Percentiles rank a stretch among this genome's conserved stretches.
Evolutionary conservation across 2,888 invertebrate genomes (phyloP).

Genomic region (Drosophila mimica): DNA sequence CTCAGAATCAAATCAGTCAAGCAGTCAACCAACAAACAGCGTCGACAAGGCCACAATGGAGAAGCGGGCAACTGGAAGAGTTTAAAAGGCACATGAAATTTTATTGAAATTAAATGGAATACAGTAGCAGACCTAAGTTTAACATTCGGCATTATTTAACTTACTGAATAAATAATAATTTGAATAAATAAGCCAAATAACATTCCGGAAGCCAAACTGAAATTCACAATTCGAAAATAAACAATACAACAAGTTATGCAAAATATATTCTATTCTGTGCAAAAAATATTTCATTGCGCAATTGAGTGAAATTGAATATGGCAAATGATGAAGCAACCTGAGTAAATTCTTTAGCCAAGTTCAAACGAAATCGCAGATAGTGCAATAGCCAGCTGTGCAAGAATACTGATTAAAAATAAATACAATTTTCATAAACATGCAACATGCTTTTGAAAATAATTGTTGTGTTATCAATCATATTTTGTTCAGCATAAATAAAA

Average conservation of each 20-base stretch:
- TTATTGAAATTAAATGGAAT: constrained; percentile 30
- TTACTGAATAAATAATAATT: constrained; percentile 42
- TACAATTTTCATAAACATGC: background rate
- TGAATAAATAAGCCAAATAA: constrained; percentile 20
- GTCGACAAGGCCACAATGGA: constrained; percentile 26
- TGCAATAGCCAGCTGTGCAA: too few species aligned
- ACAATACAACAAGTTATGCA: constrained; percentile 7
- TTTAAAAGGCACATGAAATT: constrained; percentile 15
- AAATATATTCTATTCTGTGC: background rate
- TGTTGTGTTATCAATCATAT: background rate
- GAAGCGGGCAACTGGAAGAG: constrained; percentile 12
- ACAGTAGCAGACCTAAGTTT: constrained; percentile 4
- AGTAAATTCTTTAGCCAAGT: background rate
- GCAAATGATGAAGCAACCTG: constrained; percentile 3
- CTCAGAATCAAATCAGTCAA: background rate
- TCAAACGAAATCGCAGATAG: background rate
- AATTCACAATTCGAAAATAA: background rate
- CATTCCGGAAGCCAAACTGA: constrained; percentile 16
- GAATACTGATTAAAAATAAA: background rate
- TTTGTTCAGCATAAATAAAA: background rate
- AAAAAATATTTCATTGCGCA: constrained; percentile 11
- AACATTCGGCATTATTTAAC: constrained; percentile 40
- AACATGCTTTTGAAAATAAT: background rate
- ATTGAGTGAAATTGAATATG: background rate
- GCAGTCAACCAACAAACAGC: constrained; percentile 12